These are phyloP conservation scores for Naja naja DNA, from an alignment of 2,113 vertebrate species.

Conservation along the genomic window DNA sequence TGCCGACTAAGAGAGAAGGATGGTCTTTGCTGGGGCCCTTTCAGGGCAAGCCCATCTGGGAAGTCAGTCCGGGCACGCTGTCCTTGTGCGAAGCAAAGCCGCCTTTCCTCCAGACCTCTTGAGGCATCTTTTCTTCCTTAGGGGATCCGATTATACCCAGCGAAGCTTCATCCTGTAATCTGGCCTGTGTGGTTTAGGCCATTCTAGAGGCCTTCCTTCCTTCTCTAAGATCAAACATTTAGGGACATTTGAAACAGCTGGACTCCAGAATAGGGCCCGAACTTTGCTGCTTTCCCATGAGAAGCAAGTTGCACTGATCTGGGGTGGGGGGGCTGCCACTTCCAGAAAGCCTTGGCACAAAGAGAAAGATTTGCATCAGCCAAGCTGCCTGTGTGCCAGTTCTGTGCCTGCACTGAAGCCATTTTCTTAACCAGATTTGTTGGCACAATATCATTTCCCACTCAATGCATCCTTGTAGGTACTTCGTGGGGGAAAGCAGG, in stretches of 20 bases:
- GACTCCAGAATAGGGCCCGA: background rate
- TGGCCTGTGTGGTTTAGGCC: background rate
- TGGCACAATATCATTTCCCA: background rate
- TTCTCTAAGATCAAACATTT: background rate
- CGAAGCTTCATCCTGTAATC: background rate
- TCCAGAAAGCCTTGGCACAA: background rate
- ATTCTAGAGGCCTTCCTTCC: no score
- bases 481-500: background rate
- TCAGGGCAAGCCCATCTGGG: background rate
- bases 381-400: background rate
- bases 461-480: background rate
- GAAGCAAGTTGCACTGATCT: background rate
- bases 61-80: no score
- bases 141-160: no score
- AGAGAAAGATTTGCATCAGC: background rate
- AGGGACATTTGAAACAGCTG: background rate
- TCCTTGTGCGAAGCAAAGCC: background rate
- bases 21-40: background rate
- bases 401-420: background rate
- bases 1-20: background rate
- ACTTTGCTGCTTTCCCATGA: background rate
- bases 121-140: background rate
- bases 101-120: background rate
- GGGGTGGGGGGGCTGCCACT: background rate
- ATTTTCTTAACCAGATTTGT: background rate